A percentile compares a stretch with the other conserved stretches of the same genome.
Conservation (phyloP, 2,797 vertebrate species). For the Malurus splendens region DNA sequence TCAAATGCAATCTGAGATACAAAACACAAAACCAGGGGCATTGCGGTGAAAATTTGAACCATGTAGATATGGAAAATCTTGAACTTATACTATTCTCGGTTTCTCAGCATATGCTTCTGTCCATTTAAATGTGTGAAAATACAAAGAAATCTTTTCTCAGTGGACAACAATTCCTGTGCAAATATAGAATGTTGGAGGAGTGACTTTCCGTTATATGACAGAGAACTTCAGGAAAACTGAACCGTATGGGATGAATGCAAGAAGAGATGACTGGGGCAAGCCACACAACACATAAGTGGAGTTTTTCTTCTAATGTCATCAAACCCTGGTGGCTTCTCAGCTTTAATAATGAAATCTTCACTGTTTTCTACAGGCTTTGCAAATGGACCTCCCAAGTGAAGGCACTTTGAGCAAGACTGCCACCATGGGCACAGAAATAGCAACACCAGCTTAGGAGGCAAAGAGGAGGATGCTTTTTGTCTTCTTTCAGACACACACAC, state of each 20-base stretch:
- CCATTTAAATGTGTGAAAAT: not conserved
- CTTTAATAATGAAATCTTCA: not conserved
- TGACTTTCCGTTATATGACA: not conserved
- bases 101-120: not conserved
- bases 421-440: not conserved
- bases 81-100: not conserved
- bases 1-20: not conserved
- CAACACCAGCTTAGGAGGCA: not conserved
- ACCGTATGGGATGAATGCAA: not conserved
- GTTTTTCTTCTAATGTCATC: not conserved
- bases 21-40: not conserved
- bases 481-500: not conserved
- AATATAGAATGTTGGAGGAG: not conserved
- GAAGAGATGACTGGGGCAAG: not conserved
- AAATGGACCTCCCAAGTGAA: not conserved
- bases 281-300: not conserved
- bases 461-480: not conserved
- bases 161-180: not conserved
- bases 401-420: not conserved
- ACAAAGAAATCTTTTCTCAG: not conserved
- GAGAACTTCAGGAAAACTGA: not conserved
- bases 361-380: not conserved
- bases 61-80: not conserved
- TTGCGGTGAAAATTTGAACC: not conserved
- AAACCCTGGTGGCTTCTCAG: not conserved